These are phyloP conservation scores for Kryptopterus vitreolus DNA, from an alignment of 2,797 vertebrate species.

Conservation along the genomic window DNA sequence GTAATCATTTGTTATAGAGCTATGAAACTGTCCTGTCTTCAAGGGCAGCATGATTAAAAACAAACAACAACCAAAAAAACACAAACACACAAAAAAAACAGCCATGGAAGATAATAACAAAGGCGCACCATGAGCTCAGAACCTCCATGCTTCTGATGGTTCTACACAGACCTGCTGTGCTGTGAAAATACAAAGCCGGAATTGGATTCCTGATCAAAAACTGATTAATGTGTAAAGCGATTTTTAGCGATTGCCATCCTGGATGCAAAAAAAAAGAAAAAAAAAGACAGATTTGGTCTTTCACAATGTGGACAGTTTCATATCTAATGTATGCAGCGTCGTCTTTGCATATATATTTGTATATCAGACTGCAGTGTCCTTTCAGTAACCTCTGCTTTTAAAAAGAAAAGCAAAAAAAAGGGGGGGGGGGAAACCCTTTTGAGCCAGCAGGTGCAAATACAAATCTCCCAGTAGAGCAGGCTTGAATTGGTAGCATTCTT, in stretches of 20 bases:
- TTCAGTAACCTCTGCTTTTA: conserved; percentile 20
- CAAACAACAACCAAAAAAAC: background rate
- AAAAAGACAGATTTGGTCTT: conserved; percentile 1
- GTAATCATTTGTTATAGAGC: conserved; percentile 11
- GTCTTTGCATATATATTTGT: conserved; percentile 11
- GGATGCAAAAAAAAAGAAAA: background rate
- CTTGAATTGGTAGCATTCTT: background rate
- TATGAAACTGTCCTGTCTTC: background rate
- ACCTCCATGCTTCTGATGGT: background rate
- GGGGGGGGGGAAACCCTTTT: too few species aligned
- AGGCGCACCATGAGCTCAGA: conserved; percentile 17
- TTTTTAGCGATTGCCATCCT: background rate
- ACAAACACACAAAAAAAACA: background rate
- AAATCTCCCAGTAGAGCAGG: conserved; percentile 13
- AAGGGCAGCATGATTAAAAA: conserved; percentile 3
- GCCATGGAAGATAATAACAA: conserved; percentile 7
- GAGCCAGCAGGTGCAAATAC: background rate
- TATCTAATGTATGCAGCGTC: conserved; percentile 3
- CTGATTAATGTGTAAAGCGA: conserved; percentile 9
- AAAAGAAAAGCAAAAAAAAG: background rate
- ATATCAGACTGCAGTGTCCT: conserved; percentile 9
- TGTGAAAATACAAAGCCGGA: conserved; percentile 13
- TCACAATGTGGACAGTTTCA: conserved; percentile 1
- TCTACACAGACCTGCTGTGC: conserved; percentile 16
- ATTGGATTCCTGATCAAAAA: background rate